Evolutionary conservation across 2,888 invertebrate genomes (phyloP).

Genomic region (Catonia carolina): DNA sequence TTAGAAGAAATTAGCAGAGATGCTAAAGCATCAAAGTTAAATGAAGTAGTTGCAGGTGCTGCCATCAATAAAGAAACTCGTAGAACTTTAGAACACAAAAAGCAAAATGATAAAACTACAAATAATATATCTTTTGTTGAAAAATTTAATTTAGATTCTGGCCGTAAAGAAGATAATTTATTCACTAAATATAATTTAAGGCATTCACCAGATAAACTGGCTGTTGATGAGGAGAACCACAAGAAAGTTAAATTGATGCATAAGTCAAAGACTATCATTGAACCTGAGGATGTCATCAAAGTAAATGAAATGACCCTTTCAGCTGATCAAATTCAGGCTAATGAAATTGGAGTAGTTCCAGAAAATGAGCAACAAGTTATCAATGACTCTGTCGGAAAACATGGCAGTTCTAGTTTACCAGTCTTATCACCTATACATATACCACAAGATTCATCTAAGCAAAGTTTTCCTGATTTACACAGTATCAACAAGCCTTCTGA

Average conservation of each 20-base stretch:
- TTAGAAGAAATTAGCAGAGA: not conserved
- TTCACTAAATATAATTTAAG: not conserved
- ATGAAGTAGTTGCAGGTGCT: too few relatives aligned
- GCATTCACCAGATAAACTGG: slow-evolving; percentile 1
- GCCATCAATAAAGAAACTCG: too few relatives aligned
- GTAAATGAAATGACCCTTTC: not conserved
- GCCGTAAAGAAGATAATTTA: slow-evolving; percentile 7
- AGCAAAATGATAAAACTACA: not conserved
- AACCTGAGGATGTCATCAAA: too few relatives aligned
- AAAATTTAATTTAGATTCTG: slow-evolving; percentile 5
- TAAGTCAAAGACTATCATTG: not conserved
- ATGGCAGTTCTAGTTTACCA: not conserved
- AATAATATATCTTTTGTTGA: slow-evolving; percentile 1
- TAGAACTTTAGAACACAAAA: not conserved
- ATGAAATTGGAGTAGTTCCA: not conserved
- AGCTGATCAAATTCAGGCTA: not conserved
- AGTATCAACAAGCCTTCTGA: too few relatives aligned
- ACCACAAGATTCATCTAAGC: not conserved
- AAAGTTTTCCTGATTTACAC: not conserved
- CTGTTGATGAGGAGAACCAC: not conserved
- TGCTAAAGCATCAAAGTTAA: not conserved
- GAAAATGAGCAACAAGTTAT: not conserved
- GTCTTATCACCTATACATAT: not conserved
- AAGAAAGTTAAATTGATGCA: slow-evolving; percentile 1
- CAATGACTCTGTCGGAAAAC: not conserved